Evolutionary conservation across 2,888 invertebrate species (phyloP).

Genomic region (Ommatoiulus sabulosus): DNA sequence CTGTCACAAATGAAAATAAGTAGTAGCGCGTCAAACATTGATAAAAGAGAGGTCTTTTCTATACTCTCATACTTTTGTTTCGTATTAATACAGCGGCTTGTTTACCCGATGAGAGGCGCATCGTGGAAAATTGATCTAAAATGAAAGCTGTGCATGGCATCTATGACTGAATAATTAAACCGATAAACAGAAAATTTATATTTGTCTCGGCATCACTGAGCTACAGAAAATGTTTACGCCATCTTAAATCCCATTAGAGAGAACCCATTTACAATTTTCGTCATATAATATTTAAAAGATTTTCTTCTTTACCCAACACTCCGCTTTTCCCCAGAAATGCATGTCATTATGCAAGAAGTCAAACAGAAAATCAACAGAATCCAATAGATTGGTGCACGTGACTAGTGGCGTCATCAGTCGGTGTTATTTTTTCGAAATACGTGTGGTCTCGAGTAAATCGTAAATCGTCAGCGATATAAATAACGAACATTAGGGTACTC

Average conservation of each 20-base stretch:
- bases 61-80: conserved; percentile 39
- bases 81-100: conserved; percentile 3
- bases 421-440: too few species aligned
- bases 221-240: neutral
- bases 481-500: too few species aligned
- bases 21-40: conserved; percentile 38
- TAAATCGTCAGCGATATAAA: too few species aligned
- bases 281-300: conserved; percentile 18
- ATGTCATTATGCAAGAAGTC: neutral
- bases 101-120: conserved; percentile 10
- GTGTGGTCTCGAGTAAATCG: too few species aligned
- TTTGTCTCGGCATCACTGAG: conserved; percentile 1
- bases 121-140: conserved; percentile 25
- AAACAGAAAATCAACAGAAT: neutral
- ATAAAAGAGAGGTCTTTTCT: neutral
- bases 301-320: neutral
- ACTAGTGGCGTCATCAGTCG: neutral
- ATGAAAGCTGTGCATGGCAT: conserved; percentile 8
- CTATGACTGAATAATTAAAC: conserved; percentile 41
- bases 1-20: conserved; percentile 51
- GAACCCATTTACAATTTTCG: conserved; percentile 39
- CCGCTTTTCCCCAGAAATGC: neutral
- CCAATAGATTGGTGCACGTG: neutral
- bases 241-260: conserved; percentile 25
- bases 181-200: conserved; percentile 43